A percentile compares a stretch with the other conserved stretches of the same genome.
phyloP scores from a whole-genome alignment of 1,140 invertebrate species.

The Chymomyza costata region DNA sequence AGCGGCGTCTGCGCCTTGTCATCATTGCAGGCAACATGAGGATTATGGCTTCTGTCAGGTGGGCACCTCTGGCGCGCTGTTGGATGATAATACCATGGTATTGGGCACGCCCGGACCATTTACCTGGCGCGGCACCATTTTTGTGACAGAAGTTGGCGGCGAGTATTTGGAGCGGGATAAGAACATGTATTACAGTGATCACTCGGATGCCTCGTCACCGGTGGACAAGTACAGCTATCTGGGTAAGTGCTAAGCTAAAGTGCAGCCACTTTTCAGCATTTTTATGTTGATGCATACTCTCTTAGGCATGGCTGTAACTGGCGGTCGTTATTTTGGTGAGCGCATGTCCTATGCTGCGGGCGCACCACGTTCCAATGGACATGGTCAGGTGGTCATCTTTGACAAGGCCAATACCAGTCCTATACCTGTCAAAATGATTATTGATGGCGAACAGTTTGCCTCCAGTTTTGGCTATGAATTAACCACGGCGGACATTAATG shows the following conservation, averaged over 20 bases:
- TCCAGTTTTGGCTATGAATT: constrained; percentile 94
- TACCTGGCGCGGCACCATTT: constrained; percentile 92
- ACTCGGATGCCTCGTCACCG: constrained; percentile 81
- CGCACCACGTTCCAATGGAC: constrained; percentile 88
- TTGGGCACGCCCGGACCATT: constrained; percentile 91
- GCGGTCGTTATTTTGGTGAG: constrained; percentile 84
- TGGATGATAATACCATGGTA: constrained; percentile 87
- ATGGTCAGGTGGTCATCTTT: constrained; percentile 91
- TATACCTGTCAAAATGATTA: constrained; percentile 80
- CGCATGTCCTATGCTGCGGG: constrained; percentile 86
- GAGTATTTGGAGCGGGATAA: constrained; percentile 86
- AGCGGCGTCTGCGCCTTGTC: constrained; percentile 1
- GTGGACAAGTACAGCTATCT: constrained; percentile 94
- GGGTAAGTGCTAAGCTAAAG: constrained; percentile 76
- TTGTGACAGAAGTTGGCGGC: constrained; percentile 84
- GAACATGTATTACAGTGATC: constrained; percentile 84
- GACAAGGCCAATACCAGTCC: constrained; percentile 79
- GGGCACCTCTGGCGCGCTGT: constrained; percentile 88
- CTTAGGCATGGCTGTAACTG: constrained; percentile 87
- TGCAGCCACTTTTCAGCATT: constrained; percentile 2
- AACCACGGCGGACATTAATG: constrained; percentile 88
- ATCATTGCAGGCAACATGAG: constrained; percentile 78
- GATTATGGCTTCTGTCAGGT: constrained; percentile 95
- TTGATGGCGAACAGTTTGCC: constrained; percentile 90
- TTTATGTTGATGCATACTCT: neutral